Evolutionary conservation across 2,888 invertebrate genomes (phyloP), one percentile per base, ranked within the genome.

Genomic region (Orthosia cruda): DNA sequence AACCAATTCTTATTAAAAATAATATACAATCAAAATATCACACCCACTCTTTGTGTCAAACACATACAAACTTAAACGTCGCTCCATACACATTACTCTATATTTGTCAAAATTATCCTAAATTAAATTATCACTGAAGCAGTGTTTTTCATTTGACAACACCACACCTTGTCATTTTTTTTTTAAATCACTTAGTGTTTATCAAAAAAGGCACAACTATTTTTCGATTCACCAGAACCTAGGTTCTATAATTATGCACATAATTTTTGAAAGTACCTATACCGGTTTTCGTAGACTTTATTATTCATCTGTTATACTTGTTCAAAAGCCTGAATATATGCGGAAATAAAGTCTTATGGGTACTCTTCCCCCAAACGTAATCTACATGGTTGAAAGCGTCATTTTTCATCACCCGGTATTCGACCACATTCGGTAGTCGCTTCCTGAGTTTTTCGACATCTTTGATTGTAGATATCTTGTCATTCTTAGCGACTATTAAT

Each of bases 311-410:
- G 72, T 87, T 74, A 77, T 87, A 87, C 50, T 83, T 83, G 2
- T 74, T 76, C 20, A 91, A 72, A 20, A 82, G 62, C 1, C 87
- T 71, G 18, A 89, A 67, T 79, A 91, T 71, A 50, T 73, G 71
- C 5, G 81, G 80, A 26, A 88, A 89, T 52, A 85, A 70, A 0
- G 76, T 69, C n/a, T 73, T 80, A 18, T 87, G 66, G 3, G 89
- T 87, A 23, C 81, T 77, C 26, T 61, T 74, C 0, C 89, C 93
- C 92, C 92, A 94, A n/a, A 92, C 59, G 32, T 89, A 89, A 55
- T 93, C 93, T 5, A 92, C 67, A 57, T 94, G 94, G 62, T 88
- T 91, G 80, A 89, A 93, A 3, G 57, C 26, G 0, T 58, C 52
- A 3, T 77, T 71, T 4, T 85, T 54, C 63, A 91, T 75, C 3